A percentile compares a stretch with the other conserved stretches of the same genome.
phyloP scores from a whole-genome alignment of 2,888 invertebrate genomes.

The Morpho helenor region DNA sequence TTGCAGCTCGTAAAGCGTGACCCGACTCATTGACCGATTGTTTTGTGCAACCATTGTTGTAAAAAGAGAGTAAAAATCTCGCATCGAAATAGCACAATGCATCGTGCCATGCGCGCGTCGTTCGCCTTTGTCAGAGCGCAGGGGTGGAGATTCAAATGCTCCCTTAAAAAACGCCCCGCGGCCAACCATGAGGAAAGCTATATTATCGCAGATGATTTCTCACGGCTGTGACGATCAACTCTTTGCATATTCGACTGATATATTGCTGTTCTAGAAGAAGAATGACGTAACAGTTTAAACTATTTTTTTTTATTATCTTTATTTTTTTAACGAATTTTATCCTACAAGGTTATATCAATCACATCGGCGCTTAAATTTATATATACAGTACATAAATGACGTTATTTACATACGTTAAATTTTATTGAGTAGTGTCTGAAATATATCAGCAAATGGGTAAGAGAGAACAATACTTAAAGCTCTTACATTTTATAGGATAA shows the following conservation, averaged over 20 bases:
- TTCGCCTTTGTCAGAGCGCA: constrained; percentile 39
- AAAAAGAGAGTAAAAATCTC: constrained; percentile 36
- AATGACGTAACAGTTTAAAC: neutral
- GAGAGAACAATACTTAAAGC: too few species aligned
- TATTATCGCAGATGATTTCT: constrained; percentile 42
- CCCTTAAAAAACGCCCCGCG: constrained; percentile 45
- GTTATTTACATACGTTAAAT: too few species aligned
- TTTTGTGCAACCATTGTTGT: constrained; percentile 56
- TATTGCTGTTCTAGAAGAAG: neutral
- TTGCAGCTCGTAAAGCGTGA: constrained; percentile 55
- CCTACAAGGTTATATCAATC: too few species aligned
- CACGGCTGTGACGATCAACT: constrained; percentile 15
- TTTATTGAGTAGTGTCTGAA: too few species aligned
- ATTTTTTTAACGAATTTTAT: too few species aligned
- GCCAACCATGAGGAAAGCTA: constrained; percentile 30
- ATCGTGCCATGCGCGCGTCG: constrained; percentile 49
- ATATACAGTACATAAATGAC: too few species aligned
- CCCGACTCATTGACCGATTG: constrained; percentile 51
- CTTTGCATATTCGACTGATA: too few species aligned
- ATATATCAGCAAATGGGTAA: too few species aligned
- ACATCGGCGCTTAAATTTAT: too few species aligned
- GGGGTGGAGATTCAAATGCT: constrained; percentile 43
- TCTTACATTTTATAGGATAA: too few species aligned
- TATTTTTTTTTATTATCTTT: neutral
- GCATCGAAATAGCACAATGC: constrained; percentile 46